Evolutionary conservation across 1,140 invertebrate genomes (phyloP).

Genomic region (Apis mellifera): Amel_HAv3.1 CM009932.2:8093001-8093500

Average conservation of each 20-base stretch:
- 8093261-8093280: neutral
- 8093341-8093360: conserved; percentile 35
- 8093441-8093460: neutral
- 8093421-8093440: neutral
- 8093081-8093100: conserved; percentile 64
- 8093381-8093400: neutral
- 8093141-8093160: conserved; percentile 57
- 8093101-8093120: conserved; percentile 62
- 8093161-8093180: conserved; percentile 55
- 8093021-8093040: conserved; percentile 36
- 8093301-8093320: conserved; percentile 34
- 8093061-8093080: conserved; percentile 46
- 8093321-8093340: conserved; percentile 43
- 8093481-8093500: neutral
- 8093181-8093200: conserved; percentile 37
- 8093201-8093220: conserved; percentile 58
- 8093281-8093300: conserved; percentile 4
- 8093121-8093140: conserved; percentile 55
- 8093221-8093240: conserved; percentile 30
- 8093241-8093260: conserved; percentile 32
- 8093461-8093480: neutral
- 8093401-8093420: neutral
- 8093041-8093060: conserved; percentile 41
- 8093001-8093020: neutral
- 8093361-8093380: neutral